These are phyloP conservation scores for Nannospalax galili DNA, from an alignment of 2,113 vertebrate species.

Conservation along the genomic window DNA sequence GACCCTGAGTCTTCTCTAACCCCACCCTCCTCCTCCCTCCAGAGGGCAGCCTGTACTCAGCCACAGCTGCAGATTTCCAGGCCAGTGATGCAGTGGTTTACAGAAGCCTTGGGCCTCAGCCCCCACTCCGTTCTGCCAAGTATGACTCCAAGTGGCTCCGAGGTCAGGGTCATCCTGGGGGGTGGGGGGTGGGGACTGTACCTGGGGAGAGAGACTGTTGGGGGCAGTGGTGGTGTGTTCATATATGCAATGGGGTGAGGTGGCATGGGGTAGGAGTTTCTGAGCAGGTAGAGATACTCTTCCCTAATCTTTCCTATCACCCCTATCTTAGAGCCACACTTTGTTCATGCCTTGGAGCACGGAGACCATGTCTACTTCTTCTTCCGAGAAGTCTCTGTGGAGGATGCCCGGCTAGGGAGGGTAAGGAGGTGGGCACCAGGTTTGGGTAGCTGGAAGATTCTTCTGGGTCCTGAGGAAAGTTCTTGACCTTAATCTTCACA, in stretches of 20 bases:
- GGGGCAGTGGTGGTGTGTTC: neutral
- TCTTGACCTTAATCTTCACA: neutral
- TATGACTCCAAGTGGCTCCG: constrained; percentile 97
- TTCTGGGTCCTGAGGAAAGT: neutral
- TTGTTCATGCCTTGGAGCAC: constrained; percentile 93
- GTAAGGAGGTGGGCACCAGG: constrained; percentile 84
- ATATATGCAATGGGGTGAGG: rapidly evolving
- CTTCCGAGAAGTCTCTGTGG: constrained; percentile 96
- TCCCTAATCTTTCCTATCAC: neutral
- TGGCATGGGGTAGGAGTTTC: neutral
- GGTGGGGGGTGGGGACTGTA: neutral
- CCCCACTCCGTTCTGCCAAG: constrained; percentile 92
- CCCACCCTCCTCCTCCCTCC: neutral
- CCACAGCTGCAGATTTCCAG: constrained; percentile 95
- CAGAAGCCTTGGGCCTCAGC: constrained; percentile 91
- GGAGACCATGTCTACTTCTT: constrained; percentile 96
- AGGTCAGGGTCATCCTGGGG: constrained; percentile 87
- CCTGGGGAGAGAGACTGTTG: neutral
- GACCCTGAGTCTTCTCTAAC: neutral
- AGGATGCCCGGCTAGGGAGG: constrained; percentile 94
- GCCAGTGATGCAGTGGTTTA: constrained; percentile 95
- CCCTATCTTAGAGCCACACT: constrained; percentile 91
- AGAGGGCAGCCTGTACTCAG: constrained; percentile 95
- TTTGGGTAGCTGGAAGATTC: neutral
- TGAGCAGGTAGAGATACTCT: neutral